These are phyloP conservation scores for Melanaphis sacchari DNA, from an alignment of 1,140 invertebrate species.

Conservation along the genomic window DNA sequence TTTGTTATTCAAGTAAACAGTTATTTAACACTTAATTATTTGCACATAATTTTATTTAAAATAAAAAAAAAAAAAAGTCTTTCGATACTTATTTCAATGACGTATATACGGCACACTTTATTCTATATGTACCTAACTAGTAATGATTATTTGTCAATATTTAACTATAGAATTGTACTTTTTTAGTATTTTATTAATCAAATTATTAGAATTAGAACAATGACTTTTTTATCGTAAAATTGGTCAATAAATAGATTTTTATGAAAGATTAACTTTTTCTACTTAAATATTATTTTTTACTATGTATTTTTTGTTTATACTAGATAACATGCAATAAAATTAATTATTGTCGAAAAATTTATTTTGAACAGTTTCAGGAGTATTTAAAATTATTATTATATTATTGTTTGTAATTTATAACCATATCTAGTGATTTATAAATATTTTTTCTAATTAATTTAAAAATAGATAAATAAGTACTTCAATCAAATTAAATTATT, in stretches of 20 bases:
- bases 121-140: too few relatives aligned
- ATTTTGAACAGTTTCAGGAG: background rate
- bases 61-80: background rate
- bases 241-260: too few relatives aligned
- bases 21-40: background rate
- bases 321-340: too few relatives aligned
- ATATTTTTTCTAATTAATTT: background rate
- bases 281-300: too few relatives aligned
- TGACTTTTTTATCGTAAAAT: too few relatives aligned
- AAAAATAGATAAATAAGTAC: background rate
- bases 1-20: background rate
- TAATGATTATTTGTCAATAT: background rate
- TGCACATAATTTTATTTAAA: background rate
- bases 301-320: too few relatives aligned
- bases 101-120: too few relatives aligned
- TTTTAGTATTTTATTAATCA: background rate
- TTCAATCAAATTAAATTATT: background rate
- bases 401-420: background rate
- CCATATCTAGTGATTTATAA: background rate
- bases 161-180: background rate
- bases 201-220: too few relatives aligned
- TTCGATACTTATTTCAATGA: background rate
- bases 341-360: background rate
- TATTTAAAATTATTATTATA: background rate
- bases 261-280: too few relatives aligned